phyloP scores from a whole-genome alignment of 92 coral and sea anemone species.

The Parazoanthus swiftii region DNA sequence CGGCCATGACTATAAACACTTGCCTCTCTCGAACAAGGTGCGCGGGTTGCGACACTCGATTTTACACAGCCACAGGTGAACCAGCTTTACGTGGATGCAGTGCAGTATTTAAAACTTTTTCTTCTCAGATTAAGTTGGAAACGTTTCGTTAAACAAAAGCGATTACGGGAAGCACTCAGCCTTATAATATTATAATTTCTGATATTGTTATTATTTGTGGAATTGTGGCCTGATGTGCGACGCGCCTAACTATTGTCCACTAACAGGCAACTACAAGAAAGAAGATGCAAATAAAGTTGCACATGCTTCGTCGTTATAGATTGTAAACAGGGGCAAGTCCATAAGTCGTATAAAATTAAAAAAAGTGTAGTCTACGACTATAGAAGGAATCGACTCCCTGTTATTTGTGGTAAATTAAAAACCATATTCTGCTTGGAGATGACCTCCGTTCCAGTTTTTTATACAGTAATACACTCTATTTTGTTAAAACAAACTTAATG shows the following conservation, averaged over 20 bases:
- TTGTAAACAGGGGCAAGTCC: background rate
- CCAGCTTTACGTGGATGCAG: background rate
- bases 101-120: too few relatives aligned
- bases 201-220: background rate
- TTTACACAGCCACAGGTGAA: conserved; percentile 1
- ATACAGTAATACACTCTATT: too few relatives aligned
- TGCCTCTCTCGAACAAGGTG: background rate
- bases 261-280: background rate
- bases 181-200: background rate
- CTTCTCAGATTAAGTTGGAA: too few relatives aligned
- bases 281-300: background rate
- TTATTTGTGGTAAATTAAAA: too few relatives aligned
- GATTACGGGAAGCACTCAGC: too few relatives aligned
- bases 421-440: too few relatives aligned
- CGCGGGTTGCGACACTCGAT: background rate
- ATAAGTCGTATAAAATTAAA: background rate
- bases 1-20: conserved; percentile 48
- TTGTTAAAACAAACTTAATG: too few relatives aligned
- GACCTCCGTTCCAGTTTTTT: too few relatives aligned
- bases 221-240: background rate
- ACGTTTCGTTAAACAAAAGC: too few relatives aligned
- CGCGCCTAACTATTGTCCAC: background rate
- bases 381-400: background rate
- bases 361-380: too few relatives aligned
- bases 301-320: background rate